Evolutionary conservation across 2,888 invertebrate species (phyloP).

Genomic region (Cremastobaeus sp.): DNA sequence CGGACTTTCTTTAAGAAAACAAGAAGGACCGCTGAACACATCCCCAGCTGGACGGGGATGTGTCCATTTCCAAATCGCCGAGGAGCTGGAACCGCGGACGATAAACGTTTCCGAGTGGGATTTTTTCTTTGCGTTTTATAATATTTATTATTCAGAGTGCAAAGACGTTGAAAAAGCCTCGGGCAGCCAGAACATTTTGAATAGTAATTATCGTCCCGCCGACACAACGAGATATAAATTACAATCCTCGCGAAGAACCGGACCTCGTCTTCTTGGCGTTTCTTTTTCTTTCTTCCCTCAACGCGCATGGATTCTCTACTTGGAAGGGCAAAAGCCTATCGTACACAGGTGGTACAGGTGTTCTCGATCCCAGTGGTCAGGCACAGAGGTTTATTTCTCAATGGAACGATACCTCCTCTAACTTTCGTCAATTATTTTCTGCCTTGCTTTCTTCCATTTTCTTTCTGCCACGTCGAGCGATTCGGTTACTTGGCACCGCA

Average conservation of each 20-base stretch:
- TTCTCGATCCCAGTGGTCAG: slow-evolving; percentile 37
- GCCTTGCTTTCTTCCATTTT: background rate
- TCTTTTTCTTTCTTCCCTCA: slow-evolving; percentile 46
- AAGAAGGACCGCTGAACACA: too few relatives aligned
- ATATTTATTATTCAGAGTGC: slow-evolving; percentile 43
- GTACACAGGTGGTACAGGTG: slow-evolving; percentile 60
- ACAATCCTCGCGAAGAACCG: slow-evolving; percentile 64
- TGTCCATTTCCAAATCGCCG: too few relatives aligned
- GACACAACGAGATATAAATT: slow-evolving; percentile 70
- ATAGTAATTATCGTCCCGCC: slow-evolving; percentile 70
- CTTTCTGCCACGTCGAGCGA: too few relatives aligned
- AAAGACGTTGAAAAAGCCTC: slow-evolving; percentile 48
- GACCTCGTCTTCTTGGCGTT: slow-evolving; percentile 43
- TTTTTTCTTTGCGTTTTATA: slow-evolving; percentile 29
- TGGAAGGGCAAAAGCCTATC: slow-evolving; percentile 54
- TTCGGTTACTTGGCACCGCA: too few relatives aligned
- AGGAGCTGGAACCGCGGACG: too few relatives aligned
- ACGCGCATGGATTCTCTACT: slow-evolving; percentile 42
- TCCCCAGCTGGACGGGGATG: too few relatives aligned
- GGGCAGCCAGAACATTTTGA: slow-evolving; percentile 63
- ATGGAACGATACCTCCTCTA: slow-evolving; percentile 27
- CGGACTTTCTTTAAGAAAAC: too few relatives aligned
- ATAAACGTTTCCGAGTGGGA: too few relatives aligned
- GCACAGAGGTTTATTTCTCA: slow-evolving; percentile 27
- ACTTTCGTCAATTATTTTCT: slow-evolving; percentile 33